Percentiles rank a stretch among this genome's conserved stretches.
These are phyloP conservation scores for Harpagoxenus sublaevis DNA, from an alignment of 2,888 invertebrate genomes.

Conservation along the genomic window DNA sequence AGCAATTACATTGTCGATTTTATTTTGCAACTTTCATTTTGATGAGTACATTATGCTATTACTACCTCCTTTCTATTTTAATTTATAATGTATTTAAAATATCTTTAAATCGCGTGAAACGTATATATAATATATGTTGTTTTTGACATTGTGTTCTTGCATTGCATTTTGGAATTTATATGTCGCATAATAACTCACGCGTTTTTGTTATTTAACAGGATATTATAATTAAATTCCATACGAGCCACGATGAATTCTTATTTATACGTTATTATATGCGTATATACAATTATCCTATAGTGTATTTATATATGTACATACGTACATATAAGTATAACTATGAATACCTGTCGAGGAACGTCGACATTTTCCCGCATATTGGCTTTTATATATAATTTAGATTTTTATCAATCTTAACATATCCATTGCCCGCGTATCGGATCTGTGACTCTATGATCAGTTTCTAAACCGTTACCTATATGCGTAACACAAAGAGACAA, in stretches of 20 bases:
- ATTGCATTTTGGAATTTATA: slow-evolving; percentile 57
- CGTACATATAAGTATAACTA: slow-evolving; percentile 18
- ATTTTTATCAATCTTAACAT: slow-evolving; percentile 28
- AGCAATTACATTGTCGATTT: slow-evolving; percentile 64
- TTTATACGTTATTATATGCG: slow-evolving; percentile 34
- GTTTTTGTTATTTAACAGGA: neutral
- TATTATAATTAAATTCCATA: slow-evolving; percentile 66
- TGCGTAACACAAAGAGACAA: neutral
- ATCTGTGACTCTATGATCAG: neutral
- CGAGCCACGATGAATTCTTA: slow-evolving; percentile 51
- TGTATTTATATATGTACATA: slow-evolving; percentile 62
- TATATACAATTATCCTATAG: slow-evolving; percentile 42
- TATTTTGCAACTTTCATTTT: slow-evolving; percentile 69
- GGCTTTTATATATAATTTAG: slow-evolving; percentile 23
- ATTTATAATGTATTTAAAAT: slow-evolving; percentile 79
- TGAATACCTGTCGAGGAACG: slow-evolving; percentile 27
- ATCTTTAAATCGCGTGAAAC: slow-evolving; percentile 70
- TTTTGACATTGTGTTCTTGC: slow-evolving; percentile 71
- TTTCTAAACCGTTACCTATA: neutral
- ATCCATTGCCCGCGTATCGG: slow-evolving; percentile 4
- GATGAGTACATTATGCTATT: slow-evolving; percentile 73
- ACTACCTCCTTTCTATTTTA: slow-evolving; percentile 60
- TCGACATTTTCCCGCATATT: slow-evolving; percentile 26
- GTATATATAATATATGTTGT: slow-evolving; percentile 60
- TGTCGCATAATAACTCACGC: neutral